phyloP scores from a whole-genome alignment of 2,888 invertebrate genomes.

The Chamaedrilus cognettii region DNA sequence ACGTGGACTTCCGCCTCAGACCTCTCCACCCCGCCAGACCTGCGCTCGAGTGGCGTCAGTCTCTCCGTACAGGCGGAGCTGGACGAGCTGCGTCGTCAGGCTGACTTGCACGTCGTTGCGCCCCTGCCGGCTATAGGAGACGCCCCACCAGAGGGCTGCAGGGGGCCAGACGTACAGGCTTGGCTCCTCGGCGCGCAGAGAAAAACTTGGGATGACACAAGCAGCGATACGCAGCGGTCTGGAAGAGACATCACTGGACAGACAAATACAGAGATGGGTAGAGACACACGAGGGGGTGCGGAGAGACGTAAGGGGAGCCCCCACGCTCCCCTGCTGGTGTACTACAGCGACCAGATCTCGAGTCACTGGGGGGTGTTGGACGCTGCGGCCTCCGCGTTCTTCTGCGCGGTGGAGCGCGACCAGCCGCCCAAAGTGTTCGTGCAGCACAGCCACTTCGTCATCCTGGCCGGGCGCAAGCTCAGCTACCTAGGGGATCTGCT shows the following conservation, averaged over 20 bases:
- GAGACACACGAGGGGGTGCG: not conserved
- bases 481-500: conserved; percentile 10
- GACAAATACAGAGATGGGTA: not conserved
- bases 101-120: not conserved
- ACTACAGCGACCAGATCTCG: conserved; percentile 12
- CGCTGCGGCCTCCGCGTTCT: conserved; percentile 14
- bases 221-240: too few species aligned
- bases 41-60: conserved; percentile 8
- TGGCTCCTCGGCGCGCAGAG: not conserved
- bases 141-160: not conserved
- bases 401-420: conserved; percentile 17
- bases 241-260: too few species aligned
- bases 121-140: not conserved
- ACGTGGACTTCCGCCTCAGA: not conserved
- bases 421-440: conserved; percentile 12
- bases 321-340: conserved; percentile 3
- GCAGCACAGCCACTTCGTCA: conserved; percentile 2
- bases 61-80: conserved; percentile 1
- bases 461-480: conserved; percentile 12
- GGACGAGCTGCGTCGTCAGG: conserved; percentile 13
- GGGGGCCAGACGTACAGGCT: not conserved
- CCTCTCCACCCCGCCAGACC: conserved; percentile 5
- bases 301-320: not conserved
- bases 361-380: conserved; percentile 11
- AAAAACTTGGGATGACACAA: not conserved